Evolutionary conservation across 2,888 invertebrate species (phyloP).

Genomic region (Brenthis hecate): DNA sequence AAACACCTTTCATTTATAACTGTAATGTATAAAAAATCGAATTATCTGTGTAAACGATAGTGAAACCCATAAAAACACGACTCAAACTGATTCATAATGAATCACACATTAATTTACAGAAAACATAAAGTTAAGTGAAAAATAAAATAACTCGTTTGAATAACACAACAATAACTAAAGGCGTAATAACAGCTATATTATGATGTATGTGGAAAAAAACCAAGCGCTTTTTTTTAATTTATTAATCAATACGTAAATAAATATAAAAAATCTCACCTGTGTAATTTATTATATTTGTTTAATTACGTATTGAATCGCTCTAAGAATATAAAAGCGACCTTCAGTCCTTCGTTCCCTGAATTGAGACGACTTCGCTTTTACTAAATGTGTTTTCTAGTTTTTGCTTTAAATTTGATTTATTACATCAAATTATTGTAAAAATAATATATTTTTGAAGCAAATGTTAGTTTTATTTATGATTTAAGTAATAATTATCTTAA

Average conservation of each 20-base stretch:
- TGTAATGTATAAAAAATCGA: too few relatives aligned
- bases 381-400: neutral
- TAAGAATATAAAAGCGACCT: constrained; percentile 3
- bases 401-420: neutral
- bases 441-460: neutral
- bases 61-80: too few relatives aligned
- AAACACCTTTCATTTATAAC: too few relatives aligned
- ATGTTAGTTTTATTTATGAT: neutral
- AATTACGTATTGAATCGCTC: neutral
- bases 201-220: too few relatives aligned
- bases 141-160: neutral
- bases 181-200: neutral
- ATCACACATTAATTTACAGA: too few relatives aligned
- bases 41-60: too few relatives aligned
- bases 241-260: neutral
- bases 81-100: too few relatives aligned
- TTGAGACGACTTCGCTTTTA: neutral
- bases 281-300: neutral
- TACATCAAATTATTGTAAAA: neutral
- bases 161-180: neutral
- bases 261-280: constrained; percentile 8
- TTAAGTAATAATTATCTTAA: neutral
- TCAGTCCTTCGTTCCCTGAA: constrained; percentile 6
- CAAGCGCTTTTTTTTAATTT: neutral
- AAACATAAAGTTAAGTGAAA: too few relatives aligned